Base-by-base conservation (phyloP, 1,140 invertebrate species). In the Drosophila yakuba region DNA sequence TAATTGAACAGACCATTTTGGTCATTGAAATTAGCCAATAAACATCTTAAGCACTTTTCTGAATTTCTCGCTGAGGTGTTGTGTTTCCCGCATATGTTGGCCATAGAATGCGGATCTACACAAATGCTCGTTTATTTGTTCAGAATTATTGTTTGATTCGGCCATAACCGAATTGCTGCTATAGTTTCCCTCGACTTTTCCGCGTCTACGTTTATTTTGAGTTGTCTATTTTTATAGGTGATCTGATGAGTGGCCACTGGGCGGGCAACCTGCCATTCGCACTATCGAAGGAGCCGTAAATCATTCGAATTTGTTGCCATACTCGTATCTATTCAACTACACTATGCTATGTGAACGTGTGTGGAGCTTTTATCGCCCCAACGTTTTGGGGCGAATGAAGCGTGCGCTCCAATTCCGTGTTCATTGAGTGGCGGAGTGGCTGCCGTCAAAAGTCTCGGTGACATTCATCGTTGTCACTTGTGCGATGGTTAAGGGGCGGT, bases 141-240 rank as follows among this genome's bases (percentile, higher is more conserved):
- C 57, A 78, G 57, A 78, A 86, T 63, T 68, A 68, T 85, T 76
- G 23, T 57, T 71, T 52, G 38, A 68, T 68, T 67, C 59, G 48
- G 20, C 10, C 23, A 38, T 55, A 55, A 73, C 8, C 38, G 14
- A 39, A 39, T 32, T 3, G 32, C 32, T 32, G 32, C 32, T 1
- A 66, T 52, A n/a, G 20, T 44, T 73, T 45, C 62, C 55, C 17
- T 72, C 69, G 20, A 43, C 4, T 38, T 54, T 41, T 45, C 23
- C 20, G 63, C 60, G 32, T 67, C 76, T 39, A 47, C 23, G 44
- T 64, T 74, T 64, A 51, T 68, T 76, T 72, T 48, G 15, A 20
- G 12, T 38, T 74, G 50, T 61, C 79, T 86, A 86, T 86, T 77
- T 88, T 76, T 83, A 73, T 71, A 47, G 75, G 55, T 83, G 79